phyloP scores from a whole-genome alignment of 1,140 invertebrate genomes.

The Theocolax elegans region DNA sequence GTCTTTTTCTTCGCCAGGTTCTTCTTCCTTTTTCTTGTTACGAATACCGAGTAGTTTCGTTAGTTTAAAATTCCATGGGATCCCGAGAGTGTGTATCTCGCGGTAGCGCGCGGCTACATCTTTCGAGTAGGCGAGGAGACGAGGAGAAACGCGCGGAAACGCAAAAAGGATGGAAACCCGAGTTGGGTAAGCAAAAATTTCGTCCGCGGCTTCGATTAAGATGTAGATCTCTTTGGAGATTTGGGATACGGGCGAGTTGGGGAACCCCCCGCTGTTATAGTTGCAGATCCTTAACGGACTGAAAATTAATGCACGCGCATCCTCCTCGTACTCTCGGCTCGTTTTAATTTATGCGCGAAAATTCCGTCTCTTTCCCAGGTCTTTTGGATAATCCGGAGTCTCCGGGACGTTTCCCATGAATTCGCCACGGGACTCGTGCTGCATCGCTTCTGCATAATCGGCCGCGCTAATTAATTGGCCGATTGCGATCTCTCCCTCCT shows the following conservation, averaged over 20 bases:
- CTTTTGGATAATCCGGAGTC: not conserved
- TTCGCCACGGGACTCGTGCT: not conserved
- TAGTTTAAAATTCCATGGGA: too few relatives aligned
- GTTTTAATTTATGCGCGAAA: slow-evolving; percentile 25
- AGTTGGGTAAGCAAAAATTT: not conserved
- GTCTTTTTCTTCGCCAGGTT: too few relatives aligned
- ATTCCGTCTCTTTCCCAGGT: not conserved
- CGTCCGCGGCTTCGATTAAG: slow-evolving; percentile 20
- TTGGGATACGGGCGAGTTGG: not conserved
- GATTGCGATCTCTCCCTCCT: slow-evolving; percentile 15
- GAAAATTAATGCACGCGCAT: not conserved
- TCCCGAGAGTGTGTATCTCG: not conserved
- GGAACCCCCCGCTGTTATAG: not conserved
- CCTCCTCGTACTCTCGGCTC: not conserved
- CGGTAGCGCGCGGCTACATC: not conserved
- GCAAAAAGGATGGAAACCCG: not conserved
- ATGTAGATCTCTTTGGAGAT: slow-evolving; percentile 33
- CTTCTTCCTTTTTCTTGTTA: too few relatives aligned
- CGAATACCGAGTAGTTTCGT: too few relatives aligned
- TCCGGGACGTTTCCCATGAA: not conserved
- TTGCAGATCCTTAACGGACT: not conserved
- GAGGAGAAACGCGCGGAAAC: not conserved
- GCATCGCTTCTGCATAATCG: not conserved
- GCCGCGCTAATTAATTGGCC: slow-evolving; percentile 31
- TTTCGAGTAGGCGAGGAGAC: not conserved